Conservation (phyloP, 1,140 invertebrate species). For the Ditylenchus dipsaci region DNA sequence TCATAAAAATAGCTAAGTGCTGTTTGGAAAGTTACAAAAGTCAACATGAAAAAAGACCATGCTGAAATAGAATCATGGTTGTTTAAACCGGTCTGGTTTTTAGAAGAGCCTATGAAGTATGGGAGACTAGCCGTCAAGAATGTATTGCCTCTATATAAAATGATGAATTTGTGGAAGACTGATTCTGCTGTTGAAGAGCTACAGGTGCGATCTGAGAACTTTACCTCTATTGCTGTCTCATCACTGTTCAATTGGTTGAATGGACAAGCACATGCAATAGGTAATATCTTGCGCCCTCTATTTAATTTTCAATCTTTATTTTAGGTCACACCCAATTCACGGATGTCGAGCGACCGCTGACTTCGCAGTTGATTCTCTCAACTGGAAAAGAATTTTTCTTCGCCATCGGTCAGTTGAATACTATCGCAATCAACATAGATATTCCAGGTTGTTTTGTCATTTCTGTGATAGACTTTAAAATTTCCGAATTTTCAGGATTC, state of each 20-base stretch:
- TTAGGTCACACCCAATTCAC: constrained; percentile 55
- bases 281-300: neutral
- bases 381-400: constrained; percentile 49
- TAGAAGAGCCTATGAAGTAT: constrained; percentile 41
- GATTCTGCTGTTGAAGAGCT: constrained; percentile 32
- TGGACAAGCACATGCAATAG: constrained; percentile 48
- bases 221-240: constrained; percentile 37
- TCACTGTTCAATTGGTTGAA: constrained; percentile 54
- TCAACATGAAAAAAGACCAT: no score
- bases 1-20: no score
- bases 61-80: no score
- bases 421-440: constrained; percentile 55
- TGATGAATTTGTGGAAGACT: constrained; percentile 25
- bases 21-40: no score
- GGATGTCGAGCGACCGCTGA: constrained; percentile 43
- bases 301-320: neutral
- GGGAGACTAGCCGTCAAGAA: constrained; percentile 47
- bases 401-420: constrained; percentile 54
- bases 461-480: neutral
- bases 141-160: constrained; percentile 17
- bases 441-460: constrained; percentile 17
- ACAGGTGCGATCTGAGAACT: constrained; percentile 28
- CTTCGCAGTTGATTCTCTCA: constrained; percentile 50
- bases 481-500: constrained; percentile 20
- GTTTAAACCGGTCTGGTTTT: constrained; percentile 11